Percentiles rank a stretch among this genome's conserved stretches.
Conservation (phyloP, 2,888 invertebrate species). For the Microdon myrmicae region DNA sequence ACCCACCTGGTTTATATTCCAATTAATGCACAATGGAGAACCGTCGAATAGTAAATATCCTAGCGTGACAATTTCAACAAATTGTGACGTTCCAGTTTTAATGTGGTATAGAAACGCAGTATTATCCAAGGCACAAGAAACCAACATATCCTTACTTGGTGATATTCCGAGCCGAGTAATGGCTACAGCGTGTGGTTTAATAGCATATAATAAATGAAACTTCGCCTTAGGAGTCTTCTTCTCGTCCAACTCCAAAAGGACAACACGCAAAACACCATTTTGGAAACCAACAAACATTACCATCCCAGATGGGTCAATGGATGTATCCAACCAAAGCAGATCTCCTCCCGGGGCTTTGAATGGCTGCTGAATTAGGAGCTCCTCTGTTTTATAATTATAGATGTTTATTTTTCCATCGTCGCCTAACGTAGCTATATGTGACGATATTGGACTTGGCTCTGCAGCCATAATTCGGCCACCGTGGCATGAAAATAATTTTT, state of each 20-base stretch:
- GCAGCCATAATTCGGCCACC: constrained; percentile 79
- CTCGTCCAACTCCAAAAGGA: constrained; percentile 58
- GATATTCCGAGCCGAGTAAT: constrained; percentile 74
- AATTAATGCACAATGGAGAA: constrained; percentile 73
- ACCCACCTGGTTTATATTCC: constrained; percentile 70
- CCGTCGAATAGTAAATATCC: constrained; percentile 76
- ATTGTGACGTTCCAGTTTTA: constrained; percentile 61
- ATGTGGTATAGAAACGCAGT: constrained; percentile 77
- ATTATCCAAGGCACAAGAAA: constrained; percentile 75
- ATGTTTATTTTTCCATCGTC: constrained; percentile 78
- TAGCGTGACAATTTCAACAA: constrained; percentile 70
- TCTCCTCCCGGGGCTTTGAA: constrained; percentile 71
- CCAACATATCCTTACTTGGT: constrained; percentile 69
- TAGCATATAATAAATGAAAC: constrained; percentile 66
- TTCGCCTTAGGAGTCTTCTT: constrained; percentile 47
- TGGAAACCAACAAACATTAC: constrained; percentile 76
- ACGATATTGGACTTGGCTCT: constrained; percentile 75
- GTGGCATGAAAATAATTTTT: constrained; percentile 75
- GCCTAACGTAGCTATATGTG: constrained; percentile 79
- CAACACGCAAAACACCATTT: constrained; percentile 77
- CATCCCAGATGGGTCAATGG: constrained; percentile 73
- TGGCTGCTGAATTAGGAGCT: constrained; percentile 72
- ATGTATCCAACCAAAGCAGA: constrained; percentile 77
- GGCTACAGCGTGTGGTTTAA: constrained; percentile 76
- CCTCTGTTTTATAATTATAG: constrained; percentile 74